phyloP scores from a whole-genome alignment of 2,888 invertebrate genomes.

The Archips crataeganus region DNA sequence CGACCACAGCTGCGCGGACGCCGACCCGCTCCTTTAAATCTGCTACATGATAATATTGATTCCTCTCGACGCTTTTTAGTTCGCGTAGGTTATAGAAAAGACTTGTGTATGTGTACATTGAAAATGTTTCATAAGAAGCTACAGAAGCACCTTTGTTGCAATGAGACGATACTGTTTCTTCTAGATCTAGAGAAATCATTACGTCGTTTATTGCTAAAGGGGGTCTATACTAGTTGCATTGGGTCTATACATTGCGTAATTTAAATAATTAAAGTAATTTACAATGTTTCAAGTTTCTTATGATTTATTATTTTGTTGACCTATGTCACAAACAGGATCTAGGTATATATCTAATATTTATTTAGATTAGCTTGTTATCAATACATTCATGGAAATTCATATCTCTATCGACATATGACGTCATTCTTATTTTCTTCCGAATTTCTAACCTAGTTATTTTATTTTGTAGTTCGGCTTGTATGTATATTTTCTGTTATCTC shows the following conservation, averaged over 20 bases:
- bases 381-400: constrained; percentile 34
- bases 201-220: neutral
- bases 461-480: neutral
- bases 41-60: constrained; percentile 18
- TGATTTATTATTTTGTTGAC: constrained; percentile 6
- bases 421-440: constrained; percentile 18
- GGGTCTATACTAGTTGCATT: neutral
- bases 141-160: neutral
- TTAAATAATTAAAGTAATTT: neutral
- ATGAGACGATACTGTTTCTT: neutral
- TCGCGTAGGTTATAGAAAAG: neutral
- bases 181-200: neutral
- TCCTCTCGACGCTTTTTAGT: constrained; percentile 1
- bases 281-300: neutral
- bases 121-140: neutral
- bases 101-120: neutral
- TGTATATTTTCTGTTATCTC: neutral
- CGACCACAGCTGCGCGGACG: constrained; percentile 69
- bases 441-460: constrained; percentile 15
- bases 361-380: constrained; percentile 38
- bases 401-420: constrained; percentile 29
- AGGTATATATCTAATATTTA: constrained; percentile 12
- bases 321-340: constrained; percentile 12
- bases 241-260: neutral
- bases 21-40: constrained; percentile 57